phyloP scores from a whole-genome alignment of 2,113 vertebrate genomes.

The Arvicanthis niloticus region DNA sequence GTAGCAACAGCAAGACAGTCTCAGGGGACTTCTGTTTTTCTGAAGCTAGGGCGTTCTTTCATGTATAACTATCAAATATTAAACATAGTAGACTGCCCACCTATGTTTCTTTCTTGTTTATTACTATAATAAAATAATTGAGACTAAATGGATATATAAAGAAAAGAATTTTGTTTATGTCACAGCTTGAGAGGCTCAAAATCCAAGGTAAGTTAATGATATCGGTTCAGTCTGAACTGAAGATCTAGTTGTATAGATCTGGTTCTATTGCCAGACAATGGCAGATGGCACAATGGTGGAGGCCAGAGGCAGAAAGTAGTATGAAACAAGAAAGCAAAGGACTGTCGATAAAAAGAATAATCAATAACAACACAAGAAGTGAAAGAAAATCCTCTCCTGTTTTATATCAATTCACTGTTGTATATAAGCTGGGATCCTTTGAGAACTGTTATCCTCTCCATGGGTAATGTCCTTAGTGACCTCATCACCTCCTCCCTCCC shows the following conservation, averaged over 20 bases:
- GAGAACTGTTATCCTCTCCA: background rate
- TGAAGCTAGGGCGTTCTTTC: background rate
- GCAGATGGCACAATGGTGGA: background rate
- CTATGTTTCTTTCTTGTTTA: background rate
- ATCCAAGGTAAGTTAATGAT: background rate
- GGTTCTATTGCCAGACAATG: background rate
- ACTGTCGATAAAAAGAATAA: background rate
- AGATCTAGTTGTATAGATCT: too few relatives aligned
- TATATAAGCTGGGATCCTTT: background rate
- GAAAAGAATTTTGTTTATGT: background rate
- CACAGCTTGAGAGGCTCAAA: background rate
- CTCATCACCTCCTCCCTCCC: background rate
- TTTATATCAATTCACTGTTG: background rate
- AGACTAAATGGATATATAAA: background rate
- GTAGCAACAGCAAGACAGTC: background rate
- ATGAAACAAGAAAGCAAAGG: background rate
- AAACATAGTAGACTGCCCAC: background rate
- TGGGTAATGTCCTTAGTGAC: background rate
- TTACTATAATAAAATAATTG: background rate
- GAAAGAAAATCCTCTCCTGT: background rate
- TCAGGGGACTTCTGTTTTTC: background rate
- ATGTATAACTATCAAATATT: background rate
- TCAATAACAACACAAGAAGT: background rate
- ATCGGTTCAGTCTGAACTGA: background rate
- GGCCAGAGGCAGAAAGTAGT: background rate